Percentiles rank a stretch among this genome's conserved stretches.
phyloP scores from a whole-genome alignment of 2,113 vertebrate species.

The Azemiops feae region DNA sequence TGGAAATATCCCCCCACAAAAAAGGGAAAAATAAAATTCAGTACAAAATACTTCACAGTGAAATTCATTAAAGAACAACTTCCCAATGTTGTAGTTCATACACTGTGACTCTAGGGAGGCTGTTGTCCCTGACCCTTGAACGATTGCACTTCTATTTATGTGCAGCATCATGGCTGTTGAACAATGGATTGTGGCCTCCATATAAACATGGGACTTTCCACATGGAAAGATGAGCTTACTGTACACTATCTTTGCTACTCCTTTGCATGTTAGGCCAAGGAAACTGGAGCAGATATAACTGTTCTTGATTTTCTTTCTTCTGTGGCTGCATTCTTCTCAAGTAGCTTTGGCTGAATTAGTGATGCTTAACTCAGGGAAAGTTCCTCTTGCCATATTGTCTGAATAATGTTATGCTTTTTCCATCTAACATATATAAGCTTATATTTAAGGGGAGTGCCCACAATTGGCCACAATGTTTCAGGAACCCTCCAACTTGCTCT shows the following conservation, averaged over 20 bases:
- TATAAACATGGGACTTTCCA: neutral
- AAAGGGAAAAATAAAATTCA: constrained; percentile 1
- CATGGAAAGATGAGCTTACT: neutral
- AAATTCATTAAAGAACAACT: constrained; percentile 20
- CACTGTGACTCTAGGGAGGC: constrained; percentile 13
- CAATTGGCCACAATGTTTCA: constrained; percentile 10
- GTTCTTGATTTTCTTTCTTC: constrained; percentile 14
- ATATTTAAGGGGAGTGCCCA: constrained; percentile 35
- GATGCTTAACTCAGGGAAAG: constrained; percentile 12
- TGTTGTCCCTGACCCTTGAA: constrained; percentile 18
- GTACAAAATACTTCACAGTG: constrained; percentile 25
- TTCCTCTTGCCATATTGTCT: constrained; percentile 10
- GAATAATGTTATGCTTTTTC: neutral
- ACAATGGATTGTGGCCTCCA: neutral
- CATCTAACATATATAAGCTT: neutral
- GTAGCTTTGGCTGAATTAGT: neutral
- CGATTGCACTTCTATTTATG: constrained; percentile 7
- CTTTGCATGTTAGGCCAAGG: constrained; percentile 3
- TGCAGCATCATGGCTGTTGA: constrained; percentile 9
- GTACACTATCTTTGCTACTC: neutral
- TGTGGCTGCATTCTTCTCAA: constrained; percentile 37
- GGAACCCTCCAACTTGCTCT: constrained; percentile 14
- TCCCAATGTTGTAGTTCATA: constrained; percentile 22
- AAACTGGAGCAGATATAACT: constrained; percentile 4
- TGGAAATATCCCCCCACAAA: neutral